Conservation (phyloP, 2,888 invertebrate genomes). For the Catotricha subobsoleta region DNA sequence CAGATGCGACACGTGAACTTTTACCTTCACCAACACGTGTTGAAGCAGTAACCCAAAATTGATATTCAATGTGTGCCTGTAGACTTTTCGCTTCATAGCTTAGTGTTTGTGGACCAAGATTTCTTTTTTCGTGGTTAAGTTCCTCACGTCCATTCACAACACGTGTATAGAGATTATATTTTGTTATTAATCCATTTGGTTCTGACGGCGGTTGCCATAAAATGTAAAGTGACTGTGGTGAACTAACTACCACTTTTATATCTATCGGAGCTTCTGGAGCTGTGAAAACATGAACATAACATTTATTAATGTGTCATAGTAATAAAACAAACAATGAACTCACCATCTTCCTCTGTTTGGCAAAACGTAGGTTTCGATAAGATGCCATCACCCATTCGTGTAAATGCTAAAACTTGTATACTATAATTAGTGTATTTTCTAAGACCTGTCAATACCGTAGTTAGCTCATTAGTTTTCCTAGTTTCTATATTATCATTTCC, state of each 20-base stretch:
- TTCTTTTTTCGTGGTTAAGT: slow-evolving; percentile 47
- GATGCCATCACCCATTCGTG: slow-evolving; percentile 59
- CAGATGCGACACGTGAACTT: slow-evolving; percentile 47
- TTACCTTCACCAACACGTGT: slow-evolving; percentile 62
- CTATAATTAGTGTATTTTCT: slow-evolving; percentile 66
- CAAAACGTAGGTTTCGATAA: slow-evolving; percentile 48
- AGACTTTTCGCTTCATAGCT: slow-evolving; percentile 48
- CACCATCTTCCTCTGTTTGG: slow-evolving; percentile 62
- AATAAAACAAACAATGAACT: slow-evolving; percentile 10
- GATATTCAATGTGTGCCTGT: slow-evolving; percentile 52
- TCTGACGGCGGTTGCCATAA: slow-evolving; percentile 60
- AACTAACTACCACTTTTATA: slow-evolving; percentile 60
- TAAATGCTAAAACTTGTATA: slow-evolving; percentile 59
- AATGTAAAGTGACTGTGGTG: slow-evolving; percentile 52
- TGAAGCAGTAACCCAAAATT: slow-evolving; percentile 62
- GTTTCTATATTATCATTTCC: slow-evolving; percentile 38
- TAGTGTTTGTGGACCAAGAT: slow-evolving; percentile 42
- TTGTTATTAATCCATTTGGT: slow-evolving; percentile 58
- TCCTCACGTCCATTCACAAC: slow-evolving; percentile 50
- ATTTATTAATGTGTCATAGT: slow-evolving; percentile 4
- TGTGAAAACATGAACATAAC: slow-evolving; percentile 19
- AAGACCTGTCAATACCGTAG: slow-evolving; percentile 48
- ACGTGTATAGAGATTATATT: slow-evolving; percentile 52
- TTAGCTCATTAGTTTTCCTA: slow-evolving; percentile 48
- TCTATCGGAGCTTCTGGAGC: slow-evolving; percentile 63